Evolutionary conservation across 2,888 invertebrate genomes (phyloP).

Genomic region (Metallyticus violacea): DNA sequence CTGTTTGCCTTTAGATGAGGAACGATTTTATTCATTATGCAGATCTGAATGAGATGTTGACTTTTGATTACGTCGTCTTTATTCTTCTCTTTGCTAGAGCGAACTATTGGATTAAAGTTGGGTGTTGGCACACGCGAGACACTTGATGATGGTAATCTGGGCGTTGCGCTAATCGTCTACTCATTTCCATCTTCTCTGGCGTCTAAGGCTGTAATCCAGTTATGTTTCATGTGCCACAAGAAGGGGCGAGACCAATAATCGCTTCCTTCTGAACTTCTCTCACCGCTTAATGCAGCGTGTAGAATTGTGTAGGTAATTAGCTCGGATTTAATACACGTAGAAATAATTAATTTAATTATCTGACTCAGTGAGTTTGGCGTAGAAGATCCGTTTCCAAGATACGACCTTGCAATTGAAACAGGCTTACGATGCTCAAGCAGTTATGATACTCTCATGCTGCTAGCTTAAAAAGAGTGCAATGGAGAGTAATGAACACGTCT

Average conservation of each 20-base stretch:
- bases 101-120: neutral
- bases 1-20: neutral
- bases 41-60: neutral
- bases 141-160: neutral
- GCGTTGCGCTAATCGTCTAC: neutral
- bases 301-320: neutral
- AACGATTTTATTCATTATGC: neutral
- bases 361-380: neutral
- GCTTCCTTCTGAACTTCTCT: neutral
- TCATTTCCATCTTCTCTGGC: neutral
- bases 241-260: neutral
- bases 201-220: neutral
- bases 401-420: neutral
- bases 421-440: neutral
- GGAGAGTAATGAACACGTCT: too few species aligned
- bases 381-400: neutral
- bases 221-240: neutral
- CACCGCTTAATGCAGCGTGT: too few species aligned
- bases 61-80: neutral
- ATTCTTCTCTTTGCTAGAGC: neutral
- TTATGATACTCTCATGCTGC: too few species aligned
- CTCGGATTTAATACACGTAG: neutral
- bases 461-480: too few species aligned
- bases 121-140: neutral
- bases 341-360: neutral